A percentile compares a stretch with the other conserved stretches of the same genome.
Conservation (phyloP, 2,888 invertebrate species). For the Pocota personata region DNA sequence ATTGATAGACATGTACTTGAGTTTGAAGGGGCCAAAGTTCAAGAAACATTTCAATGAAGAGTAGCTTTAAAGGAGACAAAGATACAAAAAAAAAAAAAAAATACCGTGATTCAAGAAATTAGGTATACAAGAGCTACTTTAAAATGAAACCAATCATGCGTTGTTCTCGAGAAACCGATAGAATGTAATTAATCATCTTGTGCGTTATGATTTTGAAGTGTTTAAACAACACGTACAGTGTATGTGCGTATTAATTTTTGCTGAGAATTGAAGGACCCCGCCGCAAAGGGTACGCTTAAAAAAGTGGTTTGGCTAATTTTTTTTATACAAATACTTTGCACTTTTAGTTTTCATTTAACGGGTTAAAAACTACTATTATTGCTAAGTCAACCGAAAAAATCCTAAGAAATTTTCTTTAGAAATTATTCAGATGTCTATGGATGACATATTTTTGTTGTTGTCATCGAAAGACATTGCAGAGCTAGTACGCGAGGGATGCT, state of each 20-base stretch:
- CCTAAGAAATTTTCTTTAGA: no score
- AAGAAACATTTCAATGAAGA: conserved; percentile 13
- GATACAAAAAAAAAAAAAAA: background rate
- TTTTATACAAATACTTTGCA: no score
- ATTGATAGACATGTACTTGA: conserved; percentile 19
- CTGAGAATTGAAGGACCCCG: no score
- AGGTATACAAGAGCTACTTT: conserved; percentile 7
- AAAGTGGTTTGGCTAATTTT: no score
- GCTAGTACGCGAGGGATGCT: no score
- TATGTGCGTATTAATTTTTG: background rate
- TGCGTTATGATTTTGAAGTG: background rate
- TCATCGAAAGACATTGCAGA: no score
- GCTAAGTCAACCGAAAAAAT: no score
- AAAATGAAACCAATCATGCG: background rate
- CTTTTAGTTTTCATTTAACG: no score
- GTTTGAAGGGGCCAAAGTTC: conserved; percentile 25
- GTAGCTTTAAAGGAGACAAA: background rate
- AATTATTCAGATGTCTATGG: no score
- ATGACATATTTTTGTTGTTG: no score
- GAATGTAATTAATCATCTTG: background rate
- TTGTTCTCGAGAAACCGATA: conserved; percentile 3
- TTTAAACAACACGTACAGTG: background rate
- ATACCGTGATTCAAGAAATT: background rate
- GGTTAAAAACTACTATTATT: no score
- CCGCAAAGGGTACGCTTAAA: no score